Conservation (phyloP, 2,113 vertebrate species). For the Syrmaticus mikado region DNA sequence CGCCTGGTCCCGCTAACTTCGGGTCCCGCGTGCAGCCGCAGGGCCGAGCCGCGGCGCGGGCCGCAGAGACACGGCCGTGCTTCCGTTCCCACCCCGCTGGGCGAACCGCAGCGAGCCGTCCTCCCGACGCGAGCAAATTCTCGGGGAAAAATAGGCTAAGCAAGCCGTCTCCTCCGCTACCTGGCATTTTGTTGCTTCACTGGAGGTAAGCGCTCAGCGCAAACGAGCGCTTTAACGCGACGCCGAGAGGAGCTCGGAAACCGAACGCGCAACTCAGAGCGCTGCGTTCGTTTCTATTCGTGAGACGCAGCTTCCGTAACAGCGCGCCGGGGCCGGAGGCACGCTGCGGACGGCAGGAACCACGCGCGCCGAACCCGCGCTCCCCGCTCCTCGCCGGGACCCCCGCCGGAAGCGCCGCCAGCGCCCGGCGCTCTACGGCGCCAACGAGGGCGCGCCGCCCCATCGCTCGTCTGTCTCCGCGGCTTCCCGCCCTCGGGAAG, state of each 20-base stretch:
- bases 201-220: rapidly evolving
- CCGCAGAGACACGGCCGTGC: too few relatives aligned
- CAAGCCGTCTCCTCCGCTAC: rapidly evolving
- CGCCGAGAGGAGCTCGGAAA: rapidly evolving
- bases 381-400: too few relatives aligned
- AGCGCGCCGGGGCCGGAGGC: too few relatives aligned
- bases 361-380: not conserved
- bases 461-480: not conserved
- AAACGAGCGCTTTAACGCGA: rapidly evolving
- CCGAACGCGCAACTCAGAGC: rapidly evolving
- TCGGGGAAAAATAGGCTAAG: not conserved
- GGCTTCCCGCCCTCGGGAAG: not conserved
- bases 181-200: not conserved
- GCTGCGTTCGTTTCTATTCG: rapidly evolving
- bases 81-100: too few relatives aligned
- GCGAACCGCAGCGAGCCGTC: too few relatives aligned
- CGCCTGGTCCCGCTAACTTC: too few relatives aligned
- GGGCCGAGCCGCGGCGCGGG: too few relatives aligned
- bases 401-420: too few relatives aligned
- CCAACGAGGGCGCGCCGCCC: not conserved
- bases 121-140: not conserved
- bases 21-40: too few relatives aligned
- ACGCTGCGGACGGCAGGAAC: too few relatives aligned
- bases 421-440: too few relatives aligned
- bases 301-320: not conserved